phyloP scores from a whole-genome alignment of 2,113 vertebrate species.

The Cebus imitator region DNA sequence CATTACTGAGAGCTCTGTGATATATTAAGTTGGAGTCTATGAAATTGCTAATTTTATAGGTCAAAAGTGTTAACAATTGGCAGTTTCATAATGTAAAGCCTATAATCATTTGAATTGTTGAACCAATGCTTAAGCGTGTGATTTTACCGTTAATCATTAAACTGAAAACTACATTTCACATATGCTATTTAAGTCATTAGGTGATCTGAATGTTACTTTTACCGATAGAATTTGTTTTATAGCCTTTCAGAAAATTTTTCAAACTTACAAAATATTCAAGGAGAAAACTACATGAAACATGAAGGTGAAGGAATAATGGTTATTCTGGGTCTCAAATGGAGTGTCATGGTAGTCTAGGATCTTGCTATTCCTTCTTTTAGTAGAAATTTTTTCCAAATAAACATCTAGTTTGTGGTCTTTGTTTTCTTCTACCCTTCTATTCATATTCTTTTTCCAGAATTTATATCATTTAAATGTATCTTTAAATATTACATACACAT shows the following conservation, averaged over 20 bases:
- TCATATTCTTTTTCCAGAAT: neutral
- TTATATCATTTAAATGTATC: neutral
- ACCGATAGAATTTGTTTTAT: neutral
- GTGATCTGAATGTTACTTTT: neutral
- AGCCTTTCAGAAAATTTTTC: neutral
- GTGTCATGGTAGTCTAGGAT: neutral
- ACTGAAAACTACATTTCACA: neutral
- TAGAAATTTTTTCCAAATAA: neutral
- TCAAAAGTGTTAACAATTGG: neutral
- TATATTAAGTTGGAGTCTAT: neutral
- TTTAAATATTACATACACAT: neutral
- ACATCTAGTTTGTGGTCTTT: neutral
- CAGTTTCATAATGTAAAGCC: neutral
- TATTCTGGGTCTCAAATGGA: neutral
- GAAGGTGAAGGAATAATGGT: neutral
- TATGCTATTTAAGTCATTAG: slow-evolving; percentile 1
- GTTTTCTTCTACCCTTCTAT: neutral
- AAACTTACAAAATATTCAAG: neutral
- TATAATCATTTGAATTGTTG: neutral
- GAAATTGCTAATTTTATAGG: neutral
- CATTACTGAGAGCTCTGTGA: neutral
- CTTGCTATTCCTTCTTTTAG: neutral
- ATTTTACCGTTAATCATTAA: slow-evolving; percentile 29
- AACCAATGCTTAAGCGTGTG: neutral
- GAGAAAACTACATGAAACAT: neutral